A percentile compares a stretch with the other conserved stretches of the same genome.
Conservation (phyloP, 2,797 vertebrate genomes). For the Spinus pinus region DNA sequence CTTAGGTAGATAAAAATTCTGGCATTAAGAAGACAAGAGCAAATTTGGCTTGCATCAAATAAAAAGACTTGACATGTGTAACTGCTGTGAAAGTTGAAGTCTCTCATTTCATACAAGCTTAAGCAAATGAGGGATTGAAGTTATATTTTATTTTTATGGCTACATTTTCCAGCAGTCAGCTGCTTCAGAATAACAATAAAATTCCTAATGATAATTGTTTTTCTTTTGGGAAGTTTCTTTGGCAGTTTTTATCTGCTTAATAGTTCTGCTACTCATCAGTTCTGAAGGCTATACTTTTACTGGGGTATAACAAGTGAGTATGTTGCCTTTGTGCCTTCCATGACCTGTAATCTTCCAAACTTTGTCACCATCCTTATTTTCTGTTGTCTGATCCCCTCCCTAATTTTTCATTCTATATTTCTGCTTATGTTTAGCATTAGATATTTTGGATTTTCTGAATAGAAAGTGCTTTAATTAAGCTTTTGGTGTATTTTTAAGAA, state of each 20-base stretch:
- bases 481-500: background rate
- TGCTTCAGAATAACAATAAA: slow-evolving; percentile 69
- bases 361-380: background rate
- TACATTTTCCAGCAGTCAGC: slow-evolving; percentile 56
- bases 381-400: background rate
- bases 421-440: background rate
- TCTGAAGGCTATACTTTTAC: background rate
- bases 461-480: background rate
- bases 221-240: slow-evolving; percentile 51
- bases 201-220: slow-evolving; percentile 50
- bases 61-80: background rate
- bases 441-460: background rate
- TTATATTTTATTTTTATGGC: slow-evolving; percentile 66
- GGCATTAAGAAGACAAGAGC: background rate
- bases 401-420: background rate
- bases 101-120: slow-evolving; percentile 63
- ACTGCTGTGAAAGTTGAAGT: background rate
- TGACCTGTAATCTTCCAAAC: background rate
- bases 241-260: slow-evolving; percentile 33
- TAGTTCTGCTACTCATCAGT: background rate
- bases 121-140: slow-evolving; percentile 60
- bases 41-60: background rate
- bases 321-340: background rate
- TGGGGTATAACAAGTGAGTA: background rate
- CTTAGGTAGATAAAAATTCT: background rate